These are phyloP conservation scores for Latheticus oryzae DNA, from an alignment of 2,888 invertebrate species.

Conservation along the genomic window DNA sequence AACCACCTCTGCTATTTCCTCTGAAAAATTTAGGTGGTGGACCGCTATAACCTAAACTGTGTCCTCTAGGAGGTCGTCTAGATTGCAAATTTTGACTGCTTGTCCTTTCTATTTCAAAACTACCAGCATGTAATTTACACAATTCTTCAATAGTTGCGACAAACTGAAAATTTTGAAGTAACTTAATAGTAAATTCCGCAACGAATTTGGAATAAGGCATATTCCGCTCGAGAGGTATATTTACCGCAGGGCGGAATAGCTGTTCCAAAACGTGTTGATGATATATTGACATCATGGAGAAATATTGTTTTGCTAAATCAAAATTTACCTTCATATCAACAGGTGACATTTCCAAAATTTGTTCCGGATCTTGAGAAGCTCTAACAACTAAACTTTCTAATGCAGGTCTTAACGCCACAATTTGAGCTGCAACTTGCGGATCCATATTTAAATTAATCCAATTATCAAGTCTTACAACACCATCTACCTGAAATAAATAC, in stretches of 20 bases:
- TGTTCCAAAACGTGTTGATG: too few relatives aligned
- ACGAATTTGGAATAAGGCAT: too few relatives aligned
- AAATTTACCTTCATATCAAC: slow-evolving; percentile 72
- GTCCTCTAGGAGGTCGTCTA: slow-evolving; percentile 68
- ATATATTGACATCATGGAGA: too few relatives aligned
- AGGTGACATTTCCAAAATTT: slow-evolving; percentile 74
- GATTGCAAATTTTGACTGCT: slow-evolving; percentile 68
- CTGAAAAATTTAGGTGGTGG: slow-evolving; percentile 65
- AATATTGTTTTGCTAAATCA: background rate
- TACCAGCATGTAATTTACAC: slow-evolving; percentile 82
- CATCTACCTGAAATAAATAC: slow-evolving; percentile 68
- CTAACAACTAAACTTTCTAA: slow-evolving; percentile 86
- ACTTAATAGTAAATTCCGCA: slow-evolving; percentile 27
- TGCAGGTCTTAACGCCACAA: slow-evolving; percentile 89
- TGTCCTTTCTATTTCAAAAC: slow-evolving; percentile 74
- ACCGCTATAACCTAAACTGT: slow-evolving; percentile 59
- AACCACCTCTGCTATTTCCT: slow-evolving; percentile 51
- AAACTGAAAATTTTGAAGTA: slow-evolving; percentile 70
- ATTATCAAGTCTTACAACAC: slow-evolving; percentile 86
- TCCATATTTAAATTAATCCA: slow-evolving; percentile 94
- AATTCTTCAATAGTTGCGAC: slow-evolving; percentile 78
- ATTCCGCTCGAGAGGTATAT: too few relatives aligned
- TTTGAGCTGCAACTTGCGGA: slow-evolving; percentile 79
- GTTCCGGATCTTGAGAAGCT: slow-evolving; percentile 84
- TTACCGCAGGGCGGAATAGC: too few relatives aligned